Base-by-base conservation (phyloP, 2,888 invertebrate genomes). In the Brenthis daphne region DNA sequence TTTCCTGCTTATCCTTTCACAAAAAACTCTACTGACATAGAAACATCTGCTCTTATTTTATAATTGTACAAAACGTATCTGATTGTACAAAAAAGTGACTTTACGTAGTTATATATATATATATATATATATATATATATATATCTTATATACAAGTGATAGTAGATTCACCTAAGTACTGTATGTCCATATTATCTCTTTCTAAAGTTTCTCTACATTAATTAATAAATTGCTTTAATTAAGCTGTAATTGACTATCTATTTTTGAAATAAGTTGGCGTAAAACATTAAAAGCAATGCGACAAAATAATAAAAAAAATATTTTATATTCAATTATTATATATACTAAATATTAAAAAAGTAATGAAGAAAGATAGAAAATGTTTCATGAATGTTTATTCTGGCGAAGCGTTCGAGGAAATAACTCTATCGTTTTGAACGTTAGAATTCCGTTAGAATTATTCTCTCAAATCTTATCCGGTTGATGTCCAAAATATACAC, bases 401-500 rank as follows among this genome's bases (percentile, higher is more conserved):
- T 67, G 67, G 67, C 56, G 16, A 57, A 37, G 56, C 61, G 37
- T 37, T 58, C 33, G 16, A 61, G 60, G 50, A 20, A 12, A 57
- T 56, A 57, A 48, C 51, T 51, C 47, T 58, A 51, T 47, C 65
- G 51, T 58, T 66, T 56, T 16, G 20, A 67, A 56, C 20, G 55
- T 29, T 29, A 4, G 2, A 37, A 11, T 20, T 20, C 20, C 37
- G 8, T 37, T 37, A 37, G 37, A 37, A 37, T 37, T 37, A 37
- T 37, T 11, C 2, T 11, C 37, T 37, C 37, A 37, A 55, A 55
- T 24, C 13, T 1, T 20, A 53, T 58, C 20, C 55, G 47, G 50
- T 55, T 61, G 24, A 61, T 47, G 29, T 29, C 67, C 60, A 67
- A 67, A 61, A 61, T 61, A 67, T 61, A 63, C 11, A 11, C 37